Conservation (phyloP, 2,797 vertebrate genomes). For the Sebastolobus altivelis region DNA sequence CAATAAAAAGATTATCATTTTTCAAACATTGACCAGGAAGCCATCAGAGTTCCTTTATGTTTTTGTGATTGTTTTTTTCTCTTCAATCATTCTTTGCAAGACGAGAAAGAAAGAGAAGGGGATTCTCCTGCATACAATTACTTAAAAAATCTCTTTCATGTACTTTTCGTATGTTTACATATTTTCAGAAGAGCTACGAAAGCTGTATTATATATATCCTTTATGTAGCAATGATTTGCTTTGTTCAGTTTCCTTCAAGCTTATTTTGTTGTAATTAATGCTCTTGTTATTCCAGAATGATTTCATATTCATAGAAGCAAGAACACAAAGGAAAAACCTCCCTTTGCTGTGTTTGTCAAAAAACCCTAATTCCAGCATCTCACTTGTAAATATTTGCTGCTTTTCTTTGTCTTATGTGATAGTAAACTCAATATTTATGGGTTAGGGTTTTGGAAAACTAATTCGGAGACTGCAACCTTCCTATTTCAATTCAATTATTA, state of each 20-base stretch:
- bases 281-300: not conserved
- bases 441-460: not conserved
- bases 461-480: not conserved
- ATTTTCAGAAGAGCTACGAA: not conserved
- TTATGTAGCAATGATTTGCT: not conserved
- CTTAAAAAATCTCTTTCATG: not conserved
- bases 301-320: not conserved
- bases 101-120: not conserved
- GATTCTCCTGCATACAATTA: not conserved
- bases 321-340: not conserved
- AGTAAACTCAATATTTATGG: not conserved
- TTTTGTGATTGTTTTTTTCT: not conserved
- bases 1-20: not conserved
- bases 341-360: not conserved
- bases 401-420: not conserved
- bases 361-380: not conserved
- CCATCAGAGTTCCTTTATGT: not conserved
- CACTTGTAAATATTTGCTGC: not conserved
- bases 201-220: not conserved
- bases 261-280: not conserved
- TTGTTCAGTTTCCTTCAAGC: not conserved
- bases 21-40: not conserved
- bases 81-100: not conserved
- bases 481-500: not conserved
- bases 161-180: not conserved